These are phyloP conservation scores for Scopus umbretta DNA, from an alignment of 2,113 vertebrate genomes.

Conservation along the genomic window DNA sequence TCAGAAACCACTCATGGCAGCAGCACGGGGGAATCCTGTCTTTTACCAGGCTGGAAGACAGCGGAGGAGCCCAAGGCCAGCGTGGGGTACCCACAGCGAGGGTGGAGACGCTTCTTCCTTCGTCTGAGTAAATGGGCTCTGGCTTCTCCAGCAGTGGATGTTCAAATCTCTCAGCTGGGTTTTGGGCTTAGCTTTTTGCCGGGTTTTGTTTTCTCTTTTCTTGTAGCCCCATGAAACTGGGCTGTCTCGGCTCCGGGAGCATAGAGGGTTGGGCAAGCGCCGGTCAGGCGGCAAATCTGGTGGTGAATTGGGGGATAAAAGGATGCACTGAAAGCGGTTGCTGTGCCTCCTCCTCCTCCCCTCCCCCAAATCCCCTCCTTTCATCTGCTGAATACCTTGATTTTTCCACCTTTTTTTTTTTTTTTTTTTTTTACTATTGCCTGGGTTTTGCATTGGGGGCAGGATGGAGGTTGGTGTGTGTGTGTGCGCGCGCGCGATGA, in stretches of 20 bases:
- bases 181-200: slow-evolving; percentile 10
- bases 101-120: not conserved
- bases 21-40: not conserved
- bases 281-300: not conserved
- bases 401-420: not conserved
- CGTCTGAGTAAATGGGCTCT: not conserved
- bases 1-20: not conserved
- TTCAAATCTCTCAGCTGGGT: not conserved
- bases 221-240: not conserved
- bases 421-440: not conserved
- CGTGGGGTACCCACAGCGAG: not conserved
- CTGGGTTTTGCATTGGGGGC: not conserved
- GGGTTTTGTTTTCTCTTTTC: not conserved
- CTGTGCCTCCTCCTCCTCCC: not conserved
- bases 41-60: not conserved
- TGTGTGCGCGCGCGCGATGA: not conserved
- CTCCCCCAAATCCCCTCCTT: not conserved
- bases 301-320: not conserved
- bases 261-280: not conserved
- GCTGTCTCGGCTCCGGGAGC: not conserved
- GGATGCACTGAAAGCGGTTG: not conserved
- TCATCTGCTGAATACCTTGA: not conserved
- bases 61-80: not conserved
- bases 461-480: not conserved
- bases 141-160: not conserved